A percentile compares a stretch with the other conserved stretches of the same genome.
phyloP scores from a whole-genome alignment of 2,888 invertebrate species.

The Acleris sparsana region DNA sequence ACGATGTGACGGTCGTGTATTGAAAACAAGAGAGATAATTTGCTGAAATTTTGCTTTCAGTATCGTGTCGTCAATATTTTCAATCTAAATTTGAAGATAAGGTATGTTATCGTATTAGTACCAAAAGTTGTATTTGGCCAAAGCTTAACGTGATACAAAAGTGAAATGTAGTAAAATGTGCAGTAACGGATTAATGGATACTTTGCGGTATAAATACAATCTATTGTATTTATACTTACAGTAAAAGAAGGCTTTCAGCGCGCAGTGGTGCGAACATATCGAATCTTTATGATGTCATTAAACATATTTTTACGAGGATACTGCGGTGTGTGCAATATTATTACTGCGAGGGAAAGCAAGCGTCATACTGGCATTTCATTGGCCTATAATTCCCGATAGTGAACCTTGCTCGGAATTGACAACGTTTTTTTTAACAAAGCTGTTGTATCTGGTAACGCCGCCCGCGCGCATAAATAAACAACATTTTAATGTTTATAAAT shows the following conservation, averaged over 20 bases:
- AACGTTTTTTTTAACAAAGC: slow-evolving; percentile 68
- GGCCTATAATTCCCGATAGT: slow-evolving; percentile 70
- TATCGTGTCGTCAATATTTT: no score
- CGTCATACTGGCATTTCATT: slow-evolving; percentile 62
- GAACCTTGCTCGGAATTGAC: slow-evolving; percentile 68
- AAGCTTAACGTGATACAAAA: slow-evolving; percentile 56
- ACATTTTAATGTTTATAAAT: no score
- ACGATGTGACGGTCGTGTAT: no score
- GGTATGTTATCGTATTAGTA: no score
- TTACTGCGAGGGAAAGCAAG: slow-evolving; percentile 63
- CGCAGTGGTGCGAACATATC: slow-evolving; percentile 68
- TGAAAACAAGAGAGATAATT: no score
- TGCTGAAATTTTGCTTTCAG: no score
- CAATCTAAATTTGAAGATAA: no score
- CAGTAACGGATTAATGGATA: slow-evolving; percentile 72
- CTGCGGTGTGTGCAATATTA: slow-evolving; percentile 73
- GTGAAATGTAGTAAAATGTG: slow-evolving; percentile 67
- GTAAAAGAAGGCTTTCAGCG: slow-evolving; percentile 67
- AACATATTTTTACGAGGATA: slow-evolving; percentile 82
- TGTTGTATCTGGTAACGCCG: no score
- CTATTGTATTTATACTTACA: slow-evolving; percentile 50
- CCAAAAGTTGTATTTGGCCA: no score
- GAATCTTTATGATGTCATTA: slow-evolving; percentile 80
- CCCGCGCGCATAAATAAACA: no score
- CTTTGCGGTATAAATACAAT: slow-evolving; percentile 51